phyloP scores from a whole-genome alignment of 2,888 invertebrate genomes.

The Pristionchus arcanus region DNA sequence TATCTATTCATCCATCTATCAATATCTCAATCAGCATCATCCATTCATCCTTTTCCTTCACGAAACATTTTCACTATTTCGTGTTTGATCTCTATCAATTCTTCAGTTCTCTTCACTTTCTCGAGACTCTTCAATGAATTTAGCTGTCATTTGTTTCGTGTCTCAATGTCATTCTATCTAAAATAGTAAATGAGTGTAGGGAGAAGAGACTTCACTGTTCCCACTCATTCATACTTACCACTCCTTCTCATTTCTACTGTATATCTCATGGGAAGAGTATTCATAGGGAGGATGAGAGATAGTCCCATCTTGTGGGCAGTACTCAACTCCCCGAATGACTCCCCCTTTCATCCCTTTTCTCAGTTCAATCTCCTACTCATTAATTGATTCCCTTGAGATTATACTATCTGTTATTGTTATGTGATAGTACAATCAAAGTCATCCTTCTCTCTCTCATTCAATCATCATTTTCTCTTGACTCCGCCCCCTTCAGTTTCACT shows the following conservation, averaged over 20 bases:
- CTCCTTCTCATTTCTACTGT: not conserved
- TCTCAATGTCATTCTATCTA: not conserved
- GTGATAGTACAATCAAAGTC: conserved; percentile 15
- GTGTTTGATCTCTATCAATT: not conserved
- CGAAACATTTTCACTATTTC: not conserved
- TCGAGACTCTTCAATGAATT: conserved; percentile 6
- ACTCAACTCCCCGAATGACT: not conserved
- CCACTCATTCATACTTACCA: not conserved
- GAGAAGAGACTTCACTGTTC: not conserved
- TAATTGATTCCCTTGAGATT: conserved; percentile 10
- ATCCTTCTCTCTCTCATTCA: conserved; percentile 10
- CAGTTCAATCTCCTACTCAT: not conserved
- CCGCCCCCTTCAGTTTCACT: conserved; percentile 32
- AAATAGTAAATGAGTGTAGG: not conserved
- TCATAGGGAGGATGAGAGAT: not conserved
- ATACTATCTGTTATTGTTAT: not conserved
- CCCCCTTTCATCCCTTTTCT: not conserved
- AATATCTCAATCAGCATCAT: not conserved
- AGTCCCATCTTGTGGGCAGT: not conserved
- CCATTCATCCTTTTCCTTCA: not conserved
- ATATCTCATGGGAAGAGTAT: not conserved
- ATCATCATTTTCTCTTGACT: conserved; percentile 19
- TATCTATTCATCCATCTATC: not conserved
- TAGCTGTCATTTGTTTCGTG: not conserved
- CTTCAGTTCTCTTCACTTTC: not conserved